Base-by-base conservation (phyloP, 1,140 invertebrate species). In the Cherax quadricarinatus region DNA sequence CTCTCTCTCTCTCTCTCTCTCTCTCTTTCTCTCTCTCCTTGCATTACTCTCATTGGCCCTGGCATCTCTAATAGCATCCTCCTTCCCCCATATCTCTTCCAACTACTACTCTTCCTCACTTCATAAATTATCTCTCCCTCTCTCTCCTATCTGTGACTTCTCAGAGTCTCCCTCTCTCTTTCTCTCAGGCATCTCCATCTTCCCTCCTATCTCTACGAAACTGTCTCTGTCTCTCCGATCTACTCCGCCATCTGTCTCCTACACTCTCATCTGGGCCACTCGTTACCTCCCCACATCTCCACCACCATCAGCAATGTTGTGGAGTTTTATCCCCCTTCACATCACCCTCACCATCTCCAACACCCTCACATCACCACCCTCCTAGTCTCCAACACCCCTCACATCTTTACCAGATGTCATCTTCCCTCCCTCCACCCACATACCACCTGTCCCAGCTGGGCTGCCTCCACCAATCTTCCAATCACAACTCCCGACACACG, bases 401-500 rank as follows among this genome's bases (percentile, higher is more conserved):
- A 60, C 83, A 10, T 30, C 83, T 48, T 30, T 14, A 57, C 53
- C 53, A 57, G 53, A 7, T 57, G 53, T 57, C 30, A 57, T 14
- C 30, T 41, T 41, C 30, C 30, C 30, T 41, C 53, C 53, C 83
- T 48, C 83, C 83, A 16, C 83, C 85, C 66, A 21, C 85, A 78
- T 9, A 79, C 70, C 86, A 88, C 78, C 86, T 88, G 86, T 81
- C 78, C 86, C 86, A 88, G 70, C 78, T 75, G 86, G 78, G 51
- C 60, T 88, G 79, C 86, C 86, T 81, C 86, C 53, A 75, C 41
- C 86, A 87, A 88, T 88, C 86, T 75, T 49, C 41, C 86, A 87
- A 88, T 88, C 86, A 88, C 86, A 81, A 73, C 86, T 62, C 57
- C 49, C 60, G 78, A 88, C 86, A 87, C 86, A 87, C 86, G 73